Percentiles rank a stretch among this genome's conserved stretches.
phyloP scores from a whole-genome alignment of 2,888 invertebrate species.

The Archips crataeganus region DNA sequence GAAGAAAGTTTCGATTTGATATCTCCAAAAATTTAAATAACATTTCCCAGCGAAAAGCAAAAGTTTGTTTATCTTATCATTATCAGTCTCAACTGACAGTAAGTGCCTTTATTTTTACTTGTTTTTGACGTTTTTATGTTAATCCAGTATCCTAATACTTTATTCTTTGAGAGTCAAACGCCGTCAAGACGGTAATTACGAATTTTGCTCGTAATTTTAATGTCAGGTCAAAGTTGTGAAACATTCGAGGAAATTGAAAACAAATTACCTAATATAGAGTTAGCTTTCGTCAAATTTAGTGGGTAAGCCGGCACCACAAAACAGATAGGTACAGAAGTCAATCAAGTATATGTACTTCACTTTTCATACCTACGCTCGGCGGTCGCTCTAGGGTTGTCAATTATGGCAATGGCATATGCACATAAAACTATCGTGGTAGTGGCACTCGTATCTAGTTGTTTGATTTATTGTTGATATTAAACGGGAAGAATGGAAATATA shows the following conservation, averaged over 20 bases:
- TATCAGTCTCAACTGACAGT: not conserved
- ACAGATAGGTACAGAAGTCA: too few relatives aligned
- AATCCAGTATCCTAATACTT: not conserved
- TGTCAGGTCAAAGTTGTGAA: not conserved
- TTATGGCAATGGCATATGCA: too few relatives aligned
- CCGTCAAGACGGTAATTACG: constrained; percentile 10
- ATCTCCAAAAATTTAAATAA: not conserved
- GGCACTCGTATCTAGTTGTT: too few relatives aligned
- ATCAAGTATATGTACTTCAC: too few relatives aligned
- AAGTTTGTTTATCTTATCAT: too few relatives aligned
- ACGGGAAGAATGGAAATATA: too few relatives aligned
- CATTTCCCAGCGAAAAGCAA: not conserved
- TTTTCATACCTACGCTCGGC: too few relatives aligned
- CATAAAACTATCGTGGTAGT: too few relatives aligned
- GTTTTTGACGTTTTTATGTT: constrained; percentile 9
- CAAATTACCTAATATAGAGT: constrained; percentile 5
- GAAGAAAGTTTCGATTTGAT: not conserved
- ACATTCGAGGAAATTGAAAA: constrained; percentile 1
- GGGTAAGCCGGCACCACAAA: not conserved
- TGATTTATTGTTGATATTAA: too few relatives aligned
- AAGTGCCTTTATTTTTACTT: not conserved
- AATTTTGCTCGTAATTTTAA: constrained; percentile 15
- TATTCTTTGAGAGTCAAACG: constrained; percentile 9
- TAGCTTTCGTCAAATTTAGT: not conserved
- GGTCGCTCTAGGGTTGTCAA: too few relatives aligned